Base-by-base conservation (phyloP, 2,797 vertebrate species). In the Crypturellus tataupa region DNA sequence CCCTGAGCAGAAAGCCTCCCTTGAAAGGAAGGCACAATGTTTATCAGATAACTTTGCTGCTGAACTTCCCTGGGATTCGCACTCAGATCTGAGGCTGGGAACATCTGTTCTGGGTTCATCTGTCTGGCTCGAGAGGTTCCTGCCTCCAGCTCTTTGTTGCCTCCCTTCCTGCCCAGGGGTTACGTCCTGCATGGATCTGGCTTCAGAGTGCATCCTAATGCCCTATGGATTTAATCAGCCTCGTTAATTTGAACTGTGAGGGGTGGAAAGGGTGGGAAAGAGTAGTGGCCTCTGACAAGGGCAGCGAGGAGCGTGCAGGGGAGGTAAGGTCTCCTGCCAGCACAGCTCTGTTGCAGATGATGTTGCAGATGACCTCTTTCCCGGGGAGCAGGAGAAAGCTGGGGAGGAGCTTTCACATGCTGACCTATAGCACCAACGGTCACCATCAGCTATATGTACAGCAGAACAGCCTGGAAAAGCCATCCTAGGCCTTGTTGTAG, bases 21-120 rank as follows among this genome's bases (percentile, higher is more conserved):
- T 64, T 94, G 94, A 84, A 94, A 94, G 53, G 12, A 49, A 85
- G 37, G 60, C 24, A 6, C 13, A 35, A 27, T 62, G 39, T 62
- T 62, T 25, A 2, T 64, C 12, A 93, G 93, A 92, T 92, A 95
- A 82, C 60, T 11, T 10, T 82, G 60, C 44, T 89, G 60, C 71
- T 82, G 90, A 92, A 95, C 92, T 87, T 71, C 68, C 88, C 92
- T 58, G 64, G 86, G 92, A 92, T 91, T 85, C 80, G 60, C 79
- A 67, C 29, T 82, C 35, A 62, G 68, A 90, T 95, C 80, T 0
- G 0, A 90, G 80, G 56, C 73, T 93, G 94, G 85, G 73, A 94
- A 63, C 29, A 82, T 42, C 59, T 93, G 73, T 67, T 46, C 80
- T 55, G 51, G 59, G 67, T 90, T 88, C 94, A 86, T 68, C 93